Percentiles rank a stretch among this genome's conserved stretches.
phyloP scores from a whole-genome alignment of 2,113 vertebrate species.

The Pionites leucogaster region DNA sequence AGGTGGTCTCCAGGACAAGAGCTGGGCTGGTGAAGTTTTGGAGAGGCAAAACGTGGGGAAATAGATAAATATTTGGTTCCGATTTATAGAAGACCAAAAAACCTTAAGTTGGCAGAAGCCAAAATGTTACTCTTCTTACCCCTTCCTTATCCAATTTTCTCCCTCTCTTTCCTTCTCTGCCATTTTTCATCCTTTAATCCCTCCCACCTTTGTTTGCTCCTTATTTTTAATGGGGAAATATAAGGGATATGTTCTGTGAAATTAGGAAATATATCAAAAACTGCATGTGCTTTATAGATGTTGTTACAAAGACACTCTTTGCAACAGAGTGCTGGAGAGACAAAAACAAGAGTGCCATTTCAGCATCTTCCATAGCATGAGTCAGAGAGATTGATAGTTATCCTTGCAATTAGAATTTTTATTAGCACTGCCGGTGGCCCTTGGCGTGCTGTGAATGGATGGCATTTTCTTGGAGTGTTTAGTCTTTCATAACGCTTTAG shows the following conservation, averaged over 20 bases:
- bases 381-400: constrained; percentile 56
- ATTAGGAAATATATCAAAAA: background rate
- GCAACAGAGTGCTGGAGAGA: background rate
- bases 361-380: constrained; percentile 52
- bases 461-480: constrained; percentile 32
- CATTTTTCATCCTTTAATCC: background rate
- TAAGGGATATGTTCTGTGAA: background rate
- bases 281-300: background rate
- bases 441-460: constrained; percentile 39
- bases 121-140: background rate
- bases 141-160: background rate
- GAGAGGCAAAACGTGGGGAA: background rate
- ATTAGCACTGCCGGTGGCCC: background rate
- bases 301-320: background rate
- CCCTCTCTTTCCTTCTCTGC: background rate
- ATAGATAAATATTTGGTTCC: background rate
- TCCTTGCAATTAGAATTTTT: constrained; percentile 52
- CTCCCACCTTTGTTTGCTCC: background rate
- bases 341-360: constrained; percentile 42
- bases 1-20: background rate
- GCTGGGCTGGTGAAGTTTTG: background rate
- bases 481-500: constrained; percentile 14
- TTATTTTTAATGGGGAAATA: background rate
- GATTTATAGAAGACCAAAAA: background rate
- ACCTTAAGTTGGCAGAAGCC: background rate